Evolutionary conservation across 92 coral and sea anemone genomes (phyloP).

Genomic region (Palythoa grandis): DNA sequence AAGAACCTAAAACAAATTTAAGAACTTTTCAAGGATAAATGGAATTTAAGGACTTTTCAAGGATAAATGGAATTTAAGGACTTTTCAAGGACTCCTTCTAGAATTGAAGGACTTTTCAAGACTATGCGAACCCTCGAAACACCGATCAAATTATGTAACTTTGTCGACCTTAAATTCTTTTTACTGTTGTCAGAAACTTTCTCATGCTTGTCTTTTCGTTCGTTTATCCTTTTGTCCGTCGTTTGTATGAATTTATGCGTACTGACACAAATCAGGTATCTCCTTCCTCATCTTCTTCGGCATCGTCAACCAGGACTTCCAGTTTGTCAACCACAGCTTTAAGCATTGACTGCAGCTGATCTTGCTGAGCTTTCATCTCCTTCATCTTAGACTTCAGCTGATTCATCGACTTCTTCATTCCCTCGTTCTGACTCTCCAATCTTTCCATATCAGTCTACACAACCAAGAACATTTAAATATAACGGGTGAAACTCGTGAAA

Average conservation of each 20-base stretch:
- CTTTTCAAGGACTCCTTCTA: no score
- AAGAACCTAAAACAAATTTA: no score
- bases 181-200: no score
- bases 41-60: no score
- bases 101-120: no score
- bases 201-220: no score
- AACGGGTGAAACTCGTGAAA: background rate
- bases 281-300: constrained; percentile 71
- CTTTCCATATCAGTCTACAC: constrained; percentile 79
- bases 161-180: no score
- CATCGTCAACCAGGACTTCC: constrained; percentile 83
- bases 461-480: background rate
- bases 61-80: no score
- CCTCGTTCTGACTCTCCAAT: constrained; percentile 79
- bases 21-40: no score
- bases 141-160: no score
- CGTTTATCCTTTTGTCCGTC: background rate
- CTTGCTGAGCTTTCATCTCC: constrained; percentile 80
- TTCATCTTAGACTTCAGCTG: constrained; percentile 65
- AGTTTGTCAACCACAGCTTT: constrained; percentile 81
- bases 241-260: background rate
- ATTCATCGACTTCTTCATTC: constrained; percentile 61
- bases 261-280: background rate
- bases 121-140: no score
- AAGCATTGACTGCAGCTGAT: constrained; percentile 79